These are phyloP conservation scores for Penelope pileata DNA, from an alignment of 2,113 vertebrate genomes.

Conservation along the genomic window DNA sequence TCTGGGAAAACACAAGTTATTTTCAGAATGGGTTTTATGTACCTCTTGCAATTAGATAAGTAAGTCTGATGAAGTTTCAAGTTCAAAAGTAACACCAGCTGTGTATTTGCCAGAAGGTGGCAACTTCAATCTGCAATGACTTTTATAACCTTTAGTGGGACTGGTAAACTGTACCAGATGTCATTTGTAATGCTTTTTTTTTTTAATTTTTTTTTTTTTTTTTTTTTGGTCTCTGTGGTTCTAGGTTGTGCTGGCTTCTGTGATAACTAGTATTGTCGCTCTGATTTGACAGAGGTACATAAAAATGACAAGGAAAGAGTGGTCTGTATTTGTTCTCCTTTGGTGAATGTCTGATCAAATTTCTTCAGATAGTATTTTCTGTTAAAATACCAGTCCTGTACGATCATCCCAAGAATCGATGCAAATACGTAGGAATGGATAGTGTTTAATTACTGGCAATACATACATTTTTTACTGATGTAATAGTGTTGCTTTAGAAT, in stretches of 20 bases:
- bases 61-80: constrained; percentile 37
- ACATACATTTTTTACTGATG: not conserved
- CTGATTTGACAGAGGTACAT: not conserved
- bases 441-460: not conserved
- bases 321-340: not conserved
- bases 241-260: not conserved
- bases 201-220: not conserved
- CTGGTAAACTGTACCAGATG: not conserved
- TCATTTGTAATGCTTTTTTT: not conserved
- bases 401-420: not conserved
- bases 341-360: not conserved
- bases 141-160: not conserved
- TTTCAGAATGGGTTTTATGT: constrained; percentile 79
- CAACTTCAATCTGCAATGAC: not conserved
- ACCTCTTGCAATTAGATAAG: constrained; percentile 76
- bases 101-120: not conserved
- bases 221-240: not conserved
- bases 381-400: not conserved
- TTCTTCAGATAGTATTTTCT: not conserved
- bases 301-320: not conserved
- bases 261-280: not conserved
- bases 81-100: not conserved
- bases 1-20: constrained; percentile 74
- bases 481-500: not conserved
- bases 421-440: not conserved